Conservation (phyloP, 2,888 invertebrate species). For the Tachina lurida region DNA sequence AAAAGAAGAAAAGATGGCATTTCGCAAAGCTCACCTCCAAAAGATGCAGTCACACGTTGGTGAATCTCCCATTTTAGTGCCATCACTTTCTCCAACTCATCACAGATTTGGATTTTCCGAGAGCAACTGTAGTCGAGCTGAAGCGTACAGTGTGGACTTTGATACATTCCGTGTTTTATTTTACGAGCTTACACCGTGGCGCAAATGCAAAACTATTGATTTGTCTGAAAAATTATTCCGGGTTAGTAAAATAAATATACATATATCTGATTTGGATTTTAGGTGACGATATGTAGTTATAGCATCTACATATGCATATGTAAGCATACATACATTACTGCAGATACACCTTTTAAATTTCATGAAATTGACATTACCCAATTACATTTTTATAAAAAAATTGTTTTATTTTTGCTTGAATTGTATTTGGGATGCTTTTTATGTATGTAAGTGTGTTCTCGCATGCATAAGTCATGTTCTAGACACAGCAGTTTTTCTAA, state of each 20-base stretch:
- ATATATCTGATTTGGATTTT: too few species aligned
- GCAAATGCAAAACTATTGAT: slow-evolving; percentile 91
- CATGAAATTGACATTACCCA: too few species aligned
- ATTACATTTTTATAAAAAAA: too few species aligned
- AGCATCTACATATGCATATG: not conserved
- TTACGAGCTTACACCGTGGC: slow-evolving; percentile 95
- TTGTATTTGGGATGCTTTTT: too few species aligned
- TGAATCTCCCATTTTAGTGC: slow-evolving; percentile 81
- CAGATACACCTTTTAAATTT: too few species aligned
- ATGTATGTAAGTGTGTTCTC: too few species aligned
- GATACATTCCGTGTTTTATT: slow-evolving; percentile 94
- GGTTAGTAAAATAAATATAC: slow-evolving; percentile 84
- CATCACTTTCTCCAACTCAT: slow-evolving; percentile 76
- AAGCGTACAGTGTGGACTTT: slow-evolving; percentile 93
- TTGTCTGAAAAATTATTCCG: slow-evolving; percentile 94
- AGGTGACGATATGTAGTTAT: too few species aligned
- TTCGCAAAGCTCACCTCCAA: slow-evolving; percentile 79
- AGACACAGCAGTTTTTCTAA: too few species aligned
- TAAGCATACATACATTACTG: too few species aligned
- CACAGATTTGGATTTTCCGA: slow-evolving; percentile 82
- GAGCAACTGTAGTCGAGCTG: slow-evolving; percentile 92
- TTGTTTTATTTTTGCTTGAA: too few species aligned
- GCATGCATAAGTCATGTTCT: too few species aligned
- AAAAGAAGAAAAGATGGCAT: slow-evolving; percentile 81
- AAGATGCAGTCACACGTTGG: slow-evolving; percentile 76